Conservation (phyloP, 2,797 vertebrate species). For the Agapornis canus region DNA sequence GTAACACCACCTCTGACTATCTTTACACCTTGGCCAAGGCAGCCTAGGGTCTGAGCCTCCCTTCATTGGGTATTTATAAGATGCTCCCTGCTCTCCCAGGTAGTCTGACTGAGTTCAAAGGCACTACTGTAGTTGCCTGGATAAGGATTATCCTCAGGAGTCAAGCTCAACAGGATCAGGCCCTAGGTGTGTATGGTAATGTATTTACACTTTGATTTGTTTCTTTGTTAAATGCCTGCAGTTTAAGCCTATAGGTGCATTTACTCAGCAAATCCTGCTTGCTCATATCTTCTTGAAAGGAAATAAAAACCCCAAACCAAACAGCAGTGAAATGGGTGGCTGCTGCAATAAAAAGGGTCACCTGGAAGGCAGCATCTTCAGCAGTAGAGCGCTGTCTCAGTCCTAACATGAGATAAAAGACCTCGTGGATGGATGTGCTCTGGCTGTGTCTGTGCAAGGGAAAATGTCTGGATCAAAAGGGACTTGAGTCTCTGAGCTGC, state of each 20-base stretch:
- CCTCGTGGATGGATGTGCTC: neutral
- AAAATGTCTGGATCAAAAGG: neutral
- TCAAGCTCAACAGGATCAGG: neutral
- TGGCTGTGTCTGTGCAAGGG: neutral
- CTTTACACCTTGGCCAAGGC: neutral
- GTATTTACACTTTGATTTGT: constrained; percentile 14
- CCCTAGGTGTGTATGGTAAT: constrained; percentile 9
- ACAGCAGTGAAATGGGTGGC: neutral
- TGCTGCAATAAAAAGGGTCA: neutral
- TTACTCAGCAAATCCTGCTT: neutral
- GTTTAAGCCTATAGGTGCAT: neutral
- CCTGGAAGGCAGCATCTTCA: neutral
- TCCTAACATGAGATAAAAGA: neutral
- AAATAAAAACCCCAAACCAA: rapidly evolving
- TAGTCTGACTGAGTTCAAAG: constrained; percentile 58
- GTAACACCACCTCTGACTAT: neutral
- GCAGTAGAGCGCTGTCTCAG: neutral
- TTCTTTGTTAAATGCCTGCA: neutral
- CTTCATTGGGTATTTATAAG: constrained; percentile 15
- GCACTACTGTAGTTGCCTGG: neutral
- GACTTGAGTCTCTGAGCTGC: neutral
- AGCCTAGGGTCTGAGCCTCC: neutral
- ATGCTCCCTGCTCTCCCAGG: neutral
- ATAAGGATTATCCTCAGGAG: neutral
- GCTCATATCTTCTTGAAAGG: neutral